Percentiles rank a stretch among this genome's conserved stretches.
These are phyloP conservation scores for Apostichopus parvimensis DNA, from an alignment of 35 echinoderm and acorn worm genomes.

Conservation along the genomic window DNA sequence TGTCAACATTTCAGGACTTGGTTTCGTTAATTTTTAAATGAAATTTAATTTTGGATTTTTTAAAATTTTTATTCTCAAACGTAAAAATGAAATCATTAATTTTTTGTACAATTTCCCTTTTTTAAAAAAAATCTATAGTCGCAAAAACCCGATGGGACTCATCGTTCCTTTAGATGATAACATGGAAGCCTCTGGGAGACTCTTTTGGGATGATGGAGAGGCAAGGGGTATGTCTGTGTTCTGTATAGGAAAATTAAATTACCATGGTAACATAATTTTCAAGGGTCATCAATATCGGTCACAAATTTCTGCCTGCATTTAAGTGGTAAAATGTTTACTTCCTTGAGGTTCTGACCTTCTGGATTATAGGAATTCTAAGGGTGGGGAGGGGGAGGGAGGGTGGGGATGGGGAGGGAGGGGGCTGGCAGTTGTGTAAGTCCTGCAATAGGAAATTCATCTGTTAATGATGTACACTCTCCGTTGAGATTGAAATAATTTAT, in stretches of 20 bases:
- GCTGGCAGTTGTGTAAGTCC: no score
- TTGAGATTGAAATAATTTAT: no score
- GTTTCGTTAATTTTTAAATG: background rate
- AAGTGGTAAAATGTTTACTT: no score
- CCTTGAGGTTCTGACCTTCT: no score
- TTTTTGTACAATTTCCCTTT: background rate
- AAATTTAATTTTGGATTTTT: background rate
- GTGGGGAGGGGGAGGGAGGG: no score
- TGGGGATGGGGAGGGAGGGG: no score
- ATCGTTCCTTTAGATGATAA: conserved; percentile 82
- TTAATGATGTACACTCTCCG: no score
- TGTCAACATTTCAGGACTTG: background rate
- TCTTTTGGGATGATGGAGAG: conserved; percentile 97
- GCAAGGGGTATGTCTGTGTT: conserved; percentile 49
- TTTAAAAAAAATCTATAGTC: conserved; percentile 63
- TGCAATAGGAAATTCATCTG: no score
- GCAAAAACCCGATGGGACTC: conserved; percentile 74
- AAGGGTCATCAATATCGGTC: no score
- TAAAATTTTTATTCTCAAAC: background rate
- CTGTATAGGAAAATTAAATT: background rate
- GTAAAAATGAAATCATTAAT: background rate
- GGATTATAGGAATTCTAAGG: no score
- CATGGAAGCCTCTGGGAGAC: conserved; percentile 61
- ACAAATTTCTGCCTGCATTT: no score
- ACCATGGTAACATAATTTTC: background rate